Evolutionary conservation across 2,888 invertebrate genomes (phyloP), one percentile per base, ranked within the genome.

Genomic region (Nymphalis polychloros): DNA sequence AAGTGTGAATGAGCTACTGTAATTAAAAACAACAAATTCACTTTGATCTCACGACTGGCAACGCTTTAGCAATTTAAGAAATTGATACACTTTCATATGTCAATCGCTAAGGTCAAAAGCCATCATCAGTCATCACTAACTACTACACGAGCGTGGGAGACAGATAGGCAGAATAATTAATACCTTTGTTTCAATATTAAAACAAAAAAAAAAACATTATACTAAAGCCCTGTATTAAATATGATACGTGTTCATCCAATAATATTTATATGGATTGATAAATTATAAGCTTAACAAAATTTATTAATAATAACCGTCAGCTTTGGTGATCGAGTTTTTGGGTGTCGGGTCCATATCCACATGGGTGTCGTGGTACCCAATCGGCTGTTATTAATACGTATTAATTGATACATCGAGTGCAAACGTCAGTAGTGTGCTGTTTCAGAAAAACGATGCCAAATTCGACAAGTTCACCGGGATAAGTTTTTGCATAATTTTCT

Each of bases 371-470:
- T 68, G 60, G 72, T 60, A 70, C 65, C 65, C 67, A 69, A 72
- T 71, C 71, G 63, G 23, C 64, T 67, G 71, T 71, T 60, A 70
- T 16, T 74, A 68, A 74, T 71, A 62, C 64, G 57, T 68, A 68
- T 71, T 71, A 74, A 74, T 72, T 69, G 67, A 74, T 67, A 72
- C 71, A 70, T 74, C 72, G 61, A 68, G 69, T 71, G 72, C 66
- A 72, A 70, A 73, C 52, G 70, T 72, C 65, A 65, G 63, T 61
- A 68, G 66, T 68, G 72, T 35, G 65, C 62, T 68, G 69, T 62
- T 68, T 70, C 65, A 52, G 62, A 59, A 57, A 63, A 59, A 47
- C 46, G 65, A 60, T 71, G 35, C 62, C 53, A 68, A 68, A 71
- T 68, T 65, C 59, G 65, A 68, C 68, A 68, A 63, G 61, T 59